Percentiles rank a stretch among this genome's conserved stretches.
Conservation (phyloP, 2,113 vertebrate species). For the Pogona vitticeps region DNA sequence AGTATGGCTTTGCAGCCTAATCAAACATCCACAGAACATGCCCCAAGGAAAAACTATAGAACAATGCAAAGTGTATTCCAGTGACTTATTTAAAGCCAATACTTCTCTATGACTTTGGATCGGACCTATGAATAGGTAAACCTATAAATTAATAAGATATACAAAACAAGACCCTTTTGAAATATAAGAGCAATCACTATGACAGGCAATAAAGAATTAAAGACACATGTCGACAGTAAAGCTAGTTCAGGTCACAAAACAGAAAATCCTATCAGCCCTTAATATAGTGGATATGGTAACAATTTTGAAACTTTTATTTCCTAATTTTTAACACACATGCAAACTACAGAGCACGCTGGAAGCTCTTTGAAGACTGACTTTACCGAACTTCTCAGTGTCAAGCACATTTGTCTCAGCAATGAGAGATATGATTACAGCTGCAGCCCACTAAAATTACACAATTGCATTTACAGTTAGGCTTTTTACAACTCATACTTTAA, state of each 20-base stretch:
- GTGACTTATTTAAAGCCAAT: neutral
- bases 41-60: neutral
- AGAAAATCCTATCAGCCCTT: conserved; percentile 17
- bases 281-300: conserved; percentile 9
- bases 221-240: neutral
- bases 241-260: conserved; percentile 16
- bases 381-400: neutral
- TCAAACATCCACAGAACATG: neutral
- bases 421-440: neutral
- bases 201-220: neutral
- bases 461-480: neutral
- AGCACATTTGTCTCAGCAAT: neutral
- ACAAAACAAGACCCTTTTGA: neutral
- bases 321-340: neutral
- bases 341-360: neutral
- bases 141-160: neutral
- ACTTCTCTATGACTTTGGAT: neutral
- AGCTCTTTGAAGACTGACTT: neutral
- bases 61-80: neutral
- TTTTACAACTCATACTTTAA: neutral
- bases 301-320: conserved; percentile 1
- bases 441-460: neutral
- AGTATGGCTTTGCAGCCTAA: neutral
- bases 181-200: neutral
- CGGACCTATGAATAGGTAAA: neutral